Evolutionary conservation across 2,888 invertebrate species (phyloP).

Genomic region (Helobdella robusta): DNA sequence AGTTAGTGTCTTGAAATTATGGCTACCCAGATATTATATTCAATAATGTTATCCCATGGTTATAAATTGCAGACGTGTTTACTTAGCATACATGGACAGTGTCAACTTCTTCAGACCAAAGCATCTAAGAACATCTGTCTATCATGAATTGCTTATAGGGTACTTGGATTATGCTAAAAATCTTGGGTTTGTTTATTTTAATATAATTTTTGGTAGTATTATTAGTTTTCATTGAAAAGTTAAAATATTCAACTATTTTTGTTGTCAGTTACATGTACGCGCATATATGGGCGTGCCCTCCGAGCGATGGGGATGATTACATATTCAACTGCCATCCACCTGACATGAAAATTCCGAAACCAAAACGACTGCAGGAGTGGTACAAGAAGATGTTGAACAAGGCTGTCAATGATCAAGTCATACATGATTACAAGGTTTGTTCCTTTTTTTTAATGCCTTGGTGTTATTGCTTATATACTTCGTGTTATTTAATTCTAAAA

Average conservation of each 20-base stretch:
- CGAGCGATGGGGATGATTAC: conserved; percentile 98
- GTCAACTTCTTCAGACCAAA: conserved; percentile 98
- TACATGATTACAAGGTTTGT: conserved; percentile 83
- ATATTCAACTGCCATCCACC: conserved; percentile 99
- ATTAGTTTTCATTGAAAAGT: neutral
- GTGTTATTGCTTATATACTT: too few species aligned
- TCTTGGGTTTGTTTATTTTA: conserved; percentile 57
- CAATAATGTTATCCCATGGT: too few species aligned
- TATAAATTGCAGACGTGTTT: conserved; percentile 72
- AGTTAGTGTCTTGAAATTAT: too few species aligned
- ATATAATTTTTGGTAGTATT: neutral
- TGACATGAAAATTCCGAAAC: conserved; percentile 99
- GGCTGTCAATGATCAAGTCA: conserved; percentile 88
- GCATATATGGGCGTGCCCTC: conserved; percentile 99
- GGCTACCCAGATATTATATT: too few species aligned
- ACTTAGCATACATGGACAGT: conserved; percentile 96
- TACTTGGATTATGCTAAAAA: conserved; percentile 97
- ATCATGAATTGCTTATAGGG: conserved; percentile 96
- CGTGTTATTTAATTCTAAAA: too few species aligned
- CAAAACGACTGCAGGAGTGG: conserved; percentile 97
- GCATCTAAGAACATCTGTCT: conserved; percentile 91
- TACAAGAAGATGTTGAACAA: conserved; percentile 99
- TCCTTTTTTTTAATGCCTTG: too few species aligned
- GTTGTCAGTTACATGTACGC: conserved; percentile 71
- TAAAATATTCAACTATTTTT: neutral